Evolutionary conservation across 2,797 vertebrate species (phyloP), one percentile per base, ranked within the genome.

Genomic region (Syndactyla subalaris): DNA sequence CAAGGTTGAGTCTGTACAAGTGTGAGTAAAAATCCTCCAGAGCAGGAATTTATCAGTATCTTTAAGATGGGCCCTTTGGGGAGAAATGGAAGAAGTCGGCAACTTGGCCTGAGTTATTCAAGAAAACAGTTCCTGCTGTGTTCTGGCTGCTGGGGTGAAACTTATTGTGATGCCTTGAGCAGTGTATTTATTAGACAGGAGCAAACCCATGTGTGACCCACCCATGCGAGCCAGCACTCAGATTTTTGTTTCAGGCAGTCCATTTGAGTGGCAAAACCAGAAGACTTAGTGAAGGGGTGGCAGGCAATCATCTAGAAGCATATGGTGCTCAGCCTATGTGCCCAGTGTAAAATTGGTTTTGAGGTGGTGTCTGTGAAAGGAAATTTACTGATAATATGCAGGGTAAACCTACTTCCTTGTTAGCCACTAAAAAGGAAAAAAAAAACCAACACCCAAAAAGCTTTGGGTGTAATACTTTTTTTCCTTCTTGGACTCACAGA

Each of bases 381-480:
- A 68, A 62, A 51, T 30, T 36, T 57, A 55, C 34, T 85, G 77
- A 32, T 85, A 51, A 72, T 70, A 10, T 17, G 32, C 48, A 27
- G 43, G 11, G 18, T 85, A 81, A 78, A 24, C 6, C n/a, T 71
- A 51, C 36, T 70, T 89, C 74, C 48, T 86, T 88, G 49, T 45
- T 55, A n/a, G 19, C 39, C 26, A 14, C 72, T 79, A 14, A 41
- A 41, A 41, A 41, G 41, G 39, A 70, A 88, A 88, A 88, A 88
- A 74, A 13, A 21, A n/a, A 21, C 10, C 45, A 46, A 70, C 20
- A 55, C 32, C 29, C 18, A 21, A 71, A 84, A 92, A 85, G 12
- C 46, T 91, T 88, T 45, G 80, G 10, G 49, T 91, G 75, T 93
- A 79, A 85, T 92, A 29, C 41, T 89, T 94, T 89, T 89, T 81